phyloP scores from a whole-genome alignment of 2,888 invertebrate genomes.

The Lepidocyrtinus sp. region DNA sequence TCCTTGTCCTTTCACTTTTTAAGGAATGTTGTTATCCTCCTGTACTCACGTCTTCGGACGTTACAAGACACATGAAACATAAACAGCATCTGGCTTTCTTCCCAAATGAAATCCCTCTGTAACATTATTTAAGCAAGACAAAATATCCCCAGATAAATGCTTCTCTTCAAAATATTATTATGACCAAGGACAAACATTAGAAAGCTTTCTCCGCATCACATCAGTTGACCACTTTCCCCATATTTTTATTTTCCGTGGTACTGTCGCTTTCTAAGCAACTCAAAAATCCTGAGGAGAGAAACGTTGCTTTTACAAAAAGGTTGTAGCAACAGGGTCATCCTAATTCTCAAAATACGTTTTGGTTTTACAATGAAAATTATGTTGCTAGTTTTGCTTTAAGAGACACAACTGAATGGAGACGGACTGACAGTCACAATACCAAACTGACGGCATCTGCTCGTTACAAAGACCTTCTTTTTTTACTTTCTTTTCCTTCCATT shows the following conservation, averaged over 20 bases:
- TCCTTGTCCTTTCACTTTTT: no score
- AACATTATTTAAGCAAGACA: neutral
- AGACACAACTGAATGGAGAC: no score
- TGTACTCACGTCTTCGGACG: no score
- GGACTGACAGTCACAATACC: neutral
- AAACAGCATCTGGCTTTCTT: neutral
- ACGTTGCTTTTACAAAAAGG: neutral
- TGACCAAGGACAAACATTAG: no score
- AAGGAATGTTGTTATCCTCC: no score
- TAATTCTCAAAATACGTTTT: no score
- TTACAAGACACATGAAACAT: no score
- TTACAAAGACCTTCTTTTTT: neutral
- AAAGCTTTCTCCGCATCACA: neutral
- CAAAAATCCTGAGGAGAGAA: neutral
- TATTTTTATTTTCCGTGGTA: neutral
- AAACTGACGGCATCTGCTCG: neutral
- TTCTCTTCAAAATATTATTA: no score
- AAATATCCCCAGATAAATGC: neutral
- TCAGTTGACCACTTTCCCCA: neutral
- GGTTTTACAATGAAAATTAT: neutral
- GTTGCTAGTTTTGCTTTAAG: no score
- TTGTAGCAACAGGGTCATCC: neutral
- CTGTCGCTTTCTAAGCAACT: neutral
- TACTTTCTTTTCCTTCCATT: neutral
- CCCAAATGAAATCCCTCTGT: neutral